phyloP scores from a whole-genome alignment of 2,113 vertebrate genomes.

The Tyrannus savana region DNA sequence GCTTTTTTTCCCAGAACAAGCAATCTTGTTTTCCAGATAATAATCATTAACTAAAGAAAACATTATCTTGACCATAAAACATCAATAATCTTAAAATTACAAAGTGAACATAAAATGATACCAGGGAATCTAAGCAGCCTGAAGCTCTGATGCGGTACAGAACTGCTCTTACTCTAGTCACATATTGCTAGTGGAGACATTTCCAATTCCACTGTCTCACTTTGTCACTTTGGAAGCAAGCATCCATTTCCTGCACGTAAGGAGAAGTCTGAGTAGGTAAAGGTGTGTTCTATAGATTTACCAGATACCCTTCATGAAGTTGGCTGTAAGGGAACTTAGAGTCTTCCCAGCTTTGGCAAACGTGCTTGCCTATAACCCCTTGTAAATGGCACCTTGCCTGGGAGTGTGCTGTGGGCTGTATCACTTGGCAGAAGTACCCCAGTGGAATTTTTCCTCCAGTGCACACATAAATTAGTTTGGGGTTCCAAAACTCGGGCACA shows the following conservation, averaged over 20 bases:
- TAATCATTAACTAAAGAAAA: neutral
- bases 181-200: neutral
- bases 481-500: neutral
- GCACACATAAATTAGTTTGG: neutral
- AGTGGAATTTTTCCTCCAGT: neutral
- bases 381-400: neutral
- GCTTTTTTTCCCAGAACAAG: neutral
- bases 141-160: neutral
- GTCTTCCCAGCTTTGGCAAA: neutral
- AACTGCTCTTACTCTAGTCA: neutral
- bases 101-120: neutral
- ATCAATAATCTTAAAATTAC: neutral
- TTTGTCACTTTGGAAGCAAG: neutral
- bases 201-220: neutral
- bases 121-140: neutral
- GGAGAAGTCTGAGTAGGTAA: neutral
- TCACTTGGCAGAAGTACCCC: neutral
- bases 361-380: neutral
- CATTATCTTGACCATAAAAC: neutral
- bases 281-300: neutral
- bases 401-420: neutral
- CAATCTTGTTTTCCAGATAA: neutral
- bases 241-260: neutral
- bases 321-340: neutral
- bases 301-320: neutral